Base-by-base conservation (phyloP, 2,888 invertebrate species). In the Ptychoptera albimana region DNA sequence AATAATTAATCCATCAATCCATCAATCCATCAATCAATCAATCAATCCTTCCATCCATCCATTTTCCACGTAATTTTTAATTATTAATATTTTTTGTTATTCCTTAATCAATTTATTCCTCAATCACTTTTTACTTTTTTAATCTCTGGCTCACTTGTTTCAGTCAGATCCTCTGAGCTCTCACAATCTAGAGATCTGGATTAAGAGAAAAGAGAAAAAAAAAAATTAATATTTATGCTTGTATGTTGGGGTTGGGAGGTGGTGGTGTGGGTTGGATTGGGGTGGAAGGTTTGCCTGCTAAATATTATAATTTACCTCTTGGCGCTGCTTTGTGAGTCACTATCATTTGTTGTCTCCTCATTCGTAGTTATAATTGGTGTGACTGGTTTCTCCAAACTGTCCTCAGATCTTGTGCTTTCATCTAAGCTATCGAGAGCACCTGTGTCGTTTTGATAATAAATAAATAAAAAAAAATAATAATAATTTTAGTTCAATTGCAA, bases 331-430 rank as follows among this genome's bases (percentile, higher is more conserved):
- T 50, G 46, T 45, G 53, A 54, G 46, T 55, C 55, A 47, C 55
- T 55, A 40, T 56, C 55, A 46, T 54, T 55, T 47, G 54, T 54
- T 49, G 54, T 54, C 45, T 54, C 56, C 32, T 55, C 54, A 47
- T 51, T 54, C 14, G 51, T 50, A 37, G 47, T 45, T 40, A 53
- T 49, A 30, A 53, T 52, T 48, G 73, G 74, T 42, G 74, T 79
- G 49, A 75, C 71, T 23, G 78, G 77, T 52, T 72, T 72, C 62
- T 79, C 79, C 64, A 79, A 63, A 39, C 82, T 82, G 63, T 82
- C 82, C 46, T 81, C 81, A 16, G 82, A 82, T 48, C 80, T 79
- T 52, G 75, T 73, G 38, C 81, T 80, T 60, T 81, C 81, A 58
- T 75, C 80, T 55, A 79, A 77, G 57, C 63, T 50, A 58, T 63